phyloP scores from a whole-genome alignment of 2,797 vertebrate genomes.

The Calcarius lapponicus region DNA sequence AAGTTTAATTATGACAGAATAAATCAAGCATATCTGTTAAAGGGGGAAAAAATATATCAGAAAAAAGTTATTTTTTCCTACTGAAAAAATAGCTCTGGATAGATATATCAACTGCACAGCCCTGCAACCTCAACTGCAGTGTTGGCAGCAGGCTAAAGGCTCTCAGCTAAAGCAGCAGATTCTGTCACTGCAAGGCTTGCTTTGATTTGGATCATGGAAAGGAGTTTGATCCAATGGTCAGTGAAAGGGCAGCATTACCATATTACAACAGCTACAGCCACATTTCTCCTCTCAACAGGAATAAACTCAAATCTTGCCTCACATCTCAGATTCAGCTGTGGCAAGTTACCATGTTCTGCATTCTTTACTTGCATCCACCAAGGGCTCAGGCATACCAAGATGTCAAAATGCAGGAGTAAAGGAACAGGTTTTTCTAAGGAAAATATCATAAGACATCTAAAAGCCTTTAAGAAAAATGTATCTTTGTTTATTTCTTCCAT shows the following conservation, averaged over 20 bases:
- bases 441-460: accelerated
- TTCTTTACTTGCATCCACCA: not conserved
- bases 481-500: not conserved
- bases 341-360: not conserved
- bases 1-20: not conserved
- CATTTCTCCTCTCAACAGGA: not conserved
- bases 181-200: slow-evolving; percentile 7
- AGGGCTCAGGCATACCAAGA: not conserved
- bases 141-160: slow-evolving; percentile 11
- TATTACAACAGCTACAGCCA: not conserved
- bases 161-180: not conserved
- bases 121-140: slow-evolving; percentile 19
- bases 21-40: not conserved
- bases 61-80: not conserved
- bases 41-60: not conserved
- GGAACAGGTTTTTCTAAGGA: not conserved
- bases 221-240: not conserved
- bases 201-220: not conserved
- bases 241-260: slow-evolving; percentile 30
- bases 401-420: not conserved
- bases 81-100: not conserved
- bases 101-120: not conserved
- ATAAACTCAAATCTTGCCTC: not conserved
- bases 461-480: not conserved
- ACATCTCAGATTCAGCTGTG: not conserved